phyloP scores from a whole-genome alignment of 2,888 invertebrate genomes.

The Didymodactylos carnosus region DNA sequence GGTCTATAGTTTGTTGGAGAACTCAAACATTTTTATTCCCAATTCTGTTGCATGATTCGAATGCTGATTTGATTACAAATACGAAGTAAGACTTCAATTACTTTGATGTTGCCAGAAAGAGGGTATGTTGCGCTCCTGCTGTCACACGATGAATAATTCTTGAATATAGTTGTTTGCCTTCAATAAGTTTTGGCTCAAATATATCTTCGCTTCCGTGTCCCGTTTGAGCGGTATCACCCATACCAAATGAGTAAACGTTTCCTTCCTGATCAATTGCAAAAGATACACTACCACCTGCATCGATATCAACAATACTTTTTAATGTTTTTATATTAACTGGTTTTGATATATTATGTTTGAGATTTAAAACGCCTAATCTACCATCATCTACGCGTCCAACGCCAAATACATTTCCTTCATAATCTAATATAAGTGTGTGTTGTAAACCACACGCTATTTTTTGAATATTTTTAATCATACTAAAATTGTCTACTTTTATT shows the following conservation, averaged over 20 bases:
- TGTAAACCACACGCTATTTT: conserved; percentile 12
- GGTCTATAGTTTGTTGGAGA: too few species aligned
- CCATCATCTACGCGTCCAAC: conserved; percentile 7
- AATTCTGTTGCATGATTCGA: too few species aligned
- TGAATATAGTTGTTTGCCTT: conserved; percentile 2
- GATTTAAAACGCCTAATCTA: conserved; percentile 1
- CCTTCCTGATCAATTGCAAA: conserved; percentile 6
- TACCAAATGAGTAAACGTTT: conserved; percentile 7
- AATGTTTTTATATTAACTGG: neutral
- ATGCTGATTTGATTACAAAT: too few species aligned
- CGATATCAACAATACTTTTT: conserved; percentile 10
- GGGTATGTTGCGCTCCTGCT: conserved; percentile 11
- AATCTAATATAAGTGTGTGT: conserved; percentile 12
- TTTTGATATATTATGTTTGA: neutral
- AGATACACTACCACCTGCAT: conserved; percentile 11
- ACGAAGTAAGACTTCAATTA: too few species aligned
- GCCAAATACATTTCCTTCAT: neutral
- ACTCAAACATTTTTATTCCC: too few species aligned
- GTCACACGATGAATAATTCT: conserved; percentile 1
- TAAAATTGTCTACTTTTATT: neutral
- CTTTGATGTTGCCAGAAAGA: conserved; percentile 2
- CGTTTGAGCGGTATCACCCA: conserved; percentile 4
- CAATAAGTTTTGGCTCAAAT: neutral
- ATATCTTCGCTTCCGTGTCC: conserved; percentile 9
- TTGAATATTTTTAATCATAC: neutral